Percentiles rank a stretch among this genome's conserved stretches.
Evolutionary conservation across 2,113 vertebrate genomes (phyloP).

Genomic region (Callionymus lyra): DNA sequence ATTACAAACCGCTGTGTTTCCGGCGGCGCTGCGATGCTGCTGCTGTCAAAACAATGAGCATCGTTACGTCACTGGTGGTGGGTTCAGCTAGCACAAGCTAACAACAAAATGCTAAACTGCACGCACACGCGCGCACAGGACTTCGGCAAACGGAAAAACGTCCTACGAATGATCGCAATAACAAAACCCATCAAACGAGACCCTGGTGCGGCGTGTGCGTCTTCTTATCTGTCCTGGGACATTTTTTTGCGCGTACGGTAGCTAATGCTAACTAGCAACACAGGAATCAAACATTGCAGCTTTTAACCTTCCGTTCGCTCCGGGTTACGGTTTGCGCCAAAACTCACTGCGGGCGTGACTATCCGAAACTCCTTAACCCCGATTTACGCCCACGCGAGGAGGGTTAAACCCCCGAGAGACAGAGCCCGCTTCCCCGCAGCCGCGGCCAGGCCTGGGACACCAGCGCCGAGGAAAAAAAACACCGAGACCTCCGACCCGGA

Average conservation of each 20-base stretch:
- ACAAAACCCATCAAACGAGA: background rate
- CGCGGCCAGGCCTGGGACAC: constrained; percentile 55
- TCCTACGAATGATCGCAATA: background rate
- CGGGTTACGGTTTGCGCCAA: background rate
- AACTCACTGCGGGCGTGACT: background rate
- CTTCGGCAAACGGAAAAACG: too few relatives aligned
- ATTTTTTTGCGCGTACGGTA: constrained; percentile 30
- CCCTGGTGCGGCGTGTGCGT: background rate
- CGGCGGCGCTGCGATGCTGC: background rate
- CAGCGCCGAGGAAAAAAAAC: constrained; percentile 64
- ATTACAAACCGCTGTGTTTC: background rate
- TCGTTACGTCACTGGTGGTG: constrained; percentile 51
- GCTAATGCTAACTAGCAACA: constrained; percentile 54
- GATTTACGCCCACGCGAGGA: constrained; percentile 4
- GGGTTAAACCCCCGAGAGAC: constrained; percentile 19
- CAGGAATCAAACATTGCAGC: constrained; percentile 16
- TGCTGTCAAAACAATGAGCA: constrained; percentile 61
- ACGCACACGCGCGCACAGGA: background rate
- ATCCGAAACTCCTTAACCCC: background rate
- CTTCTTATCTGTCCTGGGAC: constrained; percentile 15
- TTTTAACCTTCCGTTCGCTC: background rate
- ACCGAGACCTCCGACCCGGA: constrained; percentile 22
- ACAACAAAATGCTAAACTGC: constrained; percentile 20
- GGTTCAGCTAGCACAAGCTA: constrained; percentile 38
- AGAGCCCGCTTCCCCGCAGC: constrained; percentile 49